A percentile compares a stretch with the other conserved stretches of the same genome.
These are phyloP conservation scores for Sycobia sp. DNA, from an alignment of 1,140 invertebrate genomes.

Conservation along the genomic window DNA sequence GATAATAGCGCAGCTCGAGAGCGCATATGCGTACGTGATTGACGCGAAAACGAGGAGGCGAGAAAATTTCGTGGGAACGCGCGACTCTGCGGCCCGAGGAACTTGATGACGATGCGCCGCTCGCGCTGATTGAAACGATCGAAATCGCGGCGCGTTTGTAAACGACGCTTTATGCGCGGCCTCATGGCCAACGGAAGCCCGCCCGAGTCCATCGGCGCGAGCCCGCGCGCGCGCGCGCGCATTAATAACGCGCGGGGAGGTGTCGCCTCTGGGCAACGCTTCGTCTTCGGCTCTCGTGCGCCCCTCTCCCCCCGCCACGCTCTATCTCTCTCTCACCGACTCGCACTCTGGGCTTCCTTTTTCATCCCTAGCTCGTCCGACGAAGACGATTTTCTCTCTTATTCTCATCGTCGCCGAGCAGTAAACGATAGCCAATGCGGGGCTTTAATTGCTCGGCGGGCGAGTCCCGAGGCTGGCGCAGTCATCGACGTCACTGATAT, in stretches of 20 bases:
- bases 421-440: slow-evolving; percentile 26
- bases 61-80: slow-evolving; percentile 5
- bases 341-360: neutral
- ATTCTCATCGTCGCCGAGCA: neutral
- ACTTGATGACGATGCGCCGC: neutral
- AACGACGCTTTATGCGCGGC: slow-evolving; percentile 25
- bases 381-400: no score
- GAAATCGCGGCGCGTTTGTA: slow-evolving; percentile 20
- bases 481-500: neutral
- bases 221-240: slow-evolving; percentile 56
- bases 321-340: neutral
- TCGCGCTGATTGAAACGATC: slow-evolving; percentile 29
- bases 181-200: slow-evolving; percentile 53
- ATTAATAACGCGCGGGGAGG: slow-evolving; percentile 60
- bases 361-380: neutral
- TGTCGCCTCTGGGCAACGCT: slow-evolving; percentile 61
- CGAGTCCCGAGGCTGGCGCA: neutral
- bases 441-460: slow-evolving; percentile 17
- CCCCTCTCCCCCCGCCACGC: neutral
- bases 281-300: slow-evolving; percentile 49
- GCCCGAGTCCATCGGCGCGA: no score
- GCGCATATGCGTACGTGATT: no score
- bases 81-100: neutral
- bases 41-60: neutral
- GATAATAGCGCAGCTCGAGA: no score